Base-by-base conservation (phyloP, 2,113 vertebrate species). In the Cynoglossus semilaevis region DNA sequence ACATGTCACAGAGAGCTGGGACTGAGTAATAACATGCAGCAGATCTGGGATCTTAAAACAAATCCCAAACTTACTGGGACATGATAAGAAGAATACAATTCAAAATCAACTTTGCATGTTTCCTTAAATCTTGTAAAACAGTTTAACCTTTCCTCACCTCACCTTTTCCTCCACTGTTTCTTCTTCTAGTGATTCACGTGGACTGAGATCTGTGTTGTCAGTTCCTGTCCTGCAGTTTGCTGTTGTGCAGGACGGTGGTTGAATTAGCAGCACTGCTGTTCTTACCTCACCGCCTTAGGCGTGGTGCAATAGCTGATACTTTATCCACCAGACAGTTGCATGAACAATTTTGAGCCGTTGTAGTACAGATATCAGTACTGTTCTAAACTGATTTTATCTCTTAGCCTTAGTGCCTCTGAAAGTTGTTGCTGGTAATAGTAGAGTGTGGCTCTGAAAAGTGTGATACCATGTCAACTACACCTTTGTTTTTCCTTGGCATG, bases 101-200 rank as follows among this genome's bases (percentile, higher is more conserved):
- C 2, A 29, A 29, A 6, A 4, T 29, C 22, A 29, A 29, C 22
- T 29, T 29, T 2, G 6, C 2, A 29, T 29, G 6, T 29, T 29
- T 29, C 6, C 6, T 4, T 29, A 29, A 4, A 29, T 4, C 3
- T 29, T 29, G 22, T 4, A 6, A 29, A 29, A 29, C 22, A 29
- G 22, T 6, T 29, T 29, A 29, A 29, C 22, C 6, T 29, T 29
- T 6, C 22, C 22, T 29, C 6, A 29, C 22, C 22, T 29, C 22
- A n/a, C n/a, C 70, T 78, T 72, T 55, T 73, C 18, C 55, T 50
- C 72, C 63, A 36, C 67, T 64, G 57, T 65, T 34, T 43, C 58
- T 76, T 35, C 67, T 63, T 62, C 45, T 19, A 51, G 73, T 75
- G 62, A 74, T 46, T 45, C 40, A 70, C 40, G 38, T 63, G 69